A percentile compares a stretch with the other conserved stretches of the same genome.
phyloP scores from a whole-genome alignment of 2,797 vertebrate species.

The Streptopelia turtur region DNA sequence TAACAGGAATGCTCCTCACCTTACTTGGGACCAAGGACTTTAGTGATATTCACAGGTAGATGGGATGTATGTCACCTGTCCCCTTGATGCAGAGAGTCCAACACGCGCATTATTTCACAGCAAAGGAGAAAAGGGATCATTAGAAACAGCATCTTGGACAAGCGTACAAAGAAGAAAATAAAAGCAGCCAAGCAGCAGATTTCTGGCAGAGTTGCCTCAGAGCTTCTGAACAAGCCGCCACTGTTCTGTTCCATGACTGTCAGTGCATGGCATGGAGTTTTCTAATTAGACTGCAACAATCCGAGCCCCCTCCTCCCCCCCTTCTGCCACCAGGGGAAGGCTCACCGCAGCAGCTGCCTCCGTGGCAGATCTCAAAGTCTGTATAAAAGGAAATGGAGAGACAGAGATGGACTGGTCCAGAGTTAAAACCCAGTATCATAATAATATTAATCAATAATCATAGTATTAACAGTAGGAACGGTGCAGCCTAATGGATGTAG shows the following conservation, averaged over 20 bases:
- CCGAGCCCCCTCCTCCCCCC: slow-evolving; percentile 44
- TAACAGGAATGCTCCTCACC: slow-evolving; percentile 36
- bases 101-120: slow-evolving; percentile 47
- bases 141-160: slow-evolving; percentile 71
- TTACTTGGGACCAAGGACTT: slow-evolving; percentile 27
- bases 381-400: slow-evolving; percentile 81
- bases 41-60: slow-evolving; percentile 13
- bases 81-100: slow-evolving; percentile 31
- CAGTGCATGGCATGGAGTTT: slow-evolving; percentile 65
- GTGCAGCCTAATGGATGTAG: slow-evolving; percentile 93
- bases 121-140: slow-evolving; percentile 58
- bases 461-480: slow-evolving; percentile 71
- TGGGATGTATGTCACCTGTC: slow-evolving; percentile 37
- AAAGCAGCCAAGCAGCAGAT: slow-evolving; percentile 77
- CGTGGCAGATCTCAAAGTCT: slow-evolving; percentile 77
- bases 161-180: slow-evolving; percentile 66
- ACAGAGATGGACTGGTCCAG: slow-evolving; percentile 87
- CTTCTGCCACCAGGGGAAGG: slow-evolving; percentile 70
- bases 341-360: slow-evolving; percentile 72
- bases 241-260: slow-evolving; percentile 66
- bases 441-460: slow-evolving; percentile 77
- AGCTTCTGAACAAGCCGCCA: slow-evolving; percentile 54
- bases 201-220: slow-evolving; percentile 73
- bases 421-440: slow-evolving; percentile 81
- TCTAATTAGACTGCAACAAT: slow-evolving; percentile 61